phyloP scores from a whole-genome alignment of 2,113 vertebrate genomes.

The Dissostichus mawsoni region DNA sequence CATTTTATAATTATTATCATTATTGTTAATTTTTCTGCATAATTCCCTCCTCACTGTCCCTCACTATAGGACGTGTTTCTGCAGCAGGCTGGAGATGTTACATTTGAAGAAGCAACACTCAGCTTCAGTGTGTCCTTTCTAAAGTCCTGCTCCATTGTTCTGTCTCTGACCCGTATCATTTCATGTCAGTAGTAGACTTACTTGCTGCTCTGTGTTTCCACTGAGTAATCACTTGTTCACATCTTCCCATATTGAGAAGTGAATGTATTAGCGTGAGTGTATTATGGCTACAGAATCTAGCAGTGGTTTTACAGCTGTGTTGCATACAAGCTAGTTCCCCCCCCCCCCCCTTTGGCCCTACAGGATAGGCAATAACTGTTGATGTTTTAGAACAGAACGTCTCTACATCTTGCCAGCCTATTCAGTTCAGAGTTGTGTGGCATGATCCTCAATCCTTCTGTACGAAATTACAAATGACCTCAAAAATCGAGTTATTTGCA shows the following conservation, averaged over 20 bases:
- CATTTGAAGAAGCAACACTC: constrained; percentile 27
- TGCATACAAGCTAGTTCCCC: neutral
- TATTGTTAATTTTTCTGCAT: constrained; percentile 12
- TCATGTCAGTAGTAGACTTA: constrained; percentile 11
- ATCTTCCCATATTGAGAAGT: constrained; percentile 24
- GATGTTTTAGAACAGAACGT: too few relatives aligned
- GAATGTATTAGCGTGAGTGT: constrained; percentile 26
- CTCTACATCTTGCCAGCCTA: neutral
- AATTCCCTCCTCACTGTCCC: constrained; percentile 8
- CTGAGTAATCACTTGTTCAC: constrained; percentile 9
- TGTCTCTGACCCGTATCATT: constrained; percentile 41
- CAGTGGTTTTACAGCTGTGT: constrained; percentile 6
- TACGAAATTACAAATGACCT: neutral
- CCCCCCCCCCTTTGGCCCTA: neutral
- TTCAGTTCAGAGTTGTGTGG: constrained; percentile 8
- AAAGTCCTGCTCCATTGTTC: constrained; percentile 31
- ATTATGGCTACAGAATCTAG: constrained; percentile 19
- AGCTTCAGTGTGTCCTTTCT: constrained; percentile 29
- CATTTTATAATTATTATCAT: constrained; percentile 11
- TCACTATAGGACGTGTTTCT: neutral
- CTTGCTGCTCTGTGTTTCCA: constrained; percentile 13
- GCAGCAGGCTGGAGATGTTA: constrained; percentile 20
- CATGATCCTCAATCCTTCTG: constrained; percentile 5
- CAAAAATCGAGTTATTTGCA: neutral
- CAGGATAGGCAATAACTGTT: too few relatives aligned